Conservation (phyloP, 2,113 vertebrate genomes). For the Haplochromis vanheusdeni region DNA sequence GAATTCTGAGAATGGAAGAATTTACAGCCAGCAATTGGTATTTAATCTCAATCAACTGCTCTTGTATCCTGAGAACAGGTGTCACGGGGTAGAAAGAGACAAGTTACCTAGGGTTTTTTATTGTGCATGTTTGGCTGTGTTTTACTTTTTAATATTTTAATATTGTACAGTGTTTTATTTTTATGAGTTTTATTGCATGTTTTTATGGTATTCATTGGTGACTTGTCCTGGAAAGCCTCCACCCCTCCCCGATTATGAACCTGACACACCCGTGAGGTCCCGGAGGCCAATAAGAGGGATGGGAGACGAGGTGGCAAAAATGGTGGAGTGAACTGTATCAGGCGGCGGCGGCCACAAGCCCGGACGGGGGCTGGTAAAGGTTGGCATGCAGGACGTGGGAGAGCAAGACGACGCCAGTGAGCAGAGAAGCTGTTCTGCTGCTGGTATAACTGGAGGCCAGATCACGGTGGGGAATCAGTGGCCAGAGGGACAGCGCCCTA, state of each 20-base stretch:
- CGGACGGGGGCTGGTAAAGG: rapidly evolving
- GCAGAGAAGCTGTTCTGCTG: no score
- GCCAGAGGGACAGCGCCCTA: no score
- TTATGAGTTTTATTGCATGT: no score
- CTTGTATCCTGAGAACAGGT: neutral
- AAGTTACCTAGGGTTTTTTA: rapidly evolving
- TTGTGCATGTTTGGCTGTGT: neutral
- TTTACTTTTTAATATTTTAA: neutral
- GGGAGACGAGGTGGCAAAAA: no score
- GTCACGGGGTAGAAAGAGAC: neutral
- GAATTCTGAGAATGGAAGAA: neutral
- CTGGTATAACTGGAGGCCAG: no score
- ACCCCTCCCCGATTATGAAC: neutral
- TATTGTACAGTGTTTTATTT: neutral
- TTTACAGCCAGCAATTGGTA: neutral
- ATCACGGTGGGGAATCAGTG: no score
- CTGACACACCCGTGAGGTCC: neutral
- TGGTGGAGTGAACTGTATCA: no score
- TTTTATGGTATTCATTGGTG: neutral
- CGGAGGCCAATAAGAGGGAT: no score
- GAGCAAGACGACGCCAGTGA: no score
- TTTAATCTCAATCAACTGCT: neutral
- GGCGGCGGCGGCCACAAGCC: rapidly evolving
- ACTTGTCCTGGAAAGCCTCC: neutral
- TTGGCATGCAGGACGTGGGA: no score